Evolutionary conservation across 2,113 vertebrate species (phyloP), one percentile per base, ranked within the genome.

Genomic region (Eidolon helvum): DNA sequence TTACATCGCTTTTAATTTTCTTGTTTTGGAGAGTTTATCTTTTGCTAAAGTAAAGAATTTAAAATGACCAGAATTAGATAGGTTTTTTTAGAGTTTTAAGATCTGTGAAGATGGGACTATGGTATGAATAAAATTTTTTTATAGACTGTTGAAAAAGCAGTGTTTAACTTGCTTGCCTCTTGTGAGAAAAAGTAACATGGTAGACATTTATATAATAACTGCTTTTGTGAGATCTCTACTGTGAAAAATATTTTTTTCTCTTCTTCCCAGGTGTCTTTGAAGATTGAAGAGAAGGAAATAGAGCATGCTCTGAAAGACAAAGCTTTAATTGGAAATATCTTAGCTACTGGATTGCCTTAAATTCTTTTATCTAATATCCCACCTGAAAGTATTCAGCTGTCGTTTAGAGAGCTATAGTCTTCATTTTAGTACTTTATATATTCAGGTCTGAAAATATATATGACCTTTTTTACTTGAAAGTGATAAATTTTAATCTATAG

Each of bases 271-370:
- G 99, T 99, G 38, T 99, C 98, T 50, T 98, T 99, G 98, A 99
- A 99, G 98, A 99, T 99, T 86, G 99, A 99, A 82, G 99, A 99
- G 98, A 98, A 98, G 15, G 99, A 99, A 0, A 97, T 99, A 2
- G 99, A 99, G 79, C 99, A 99, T 50, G 99, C 99, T 8, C 98
- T 99, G 96, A 99, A 99, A 97, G 99, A 99, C 66, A 98, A 97
- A 0, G 98, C 98, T 0, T 98, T 99, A 75, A 95, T 99, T 90
- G 99, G 99, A 71, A 99, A 98, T 98, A 99, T 99, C 97, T 98
- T 99, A 65, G 98, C 99, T 2, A 98, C 97, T 10, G 99, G 99
- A 2, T 98, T 99, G 87, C 98, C 98, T 8, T 99, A 92, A 82
- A 22, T 22, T 48, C 40, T 38, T 43, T 61, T 79, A 15, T 75